Evolutionary conservation across 2,888 invertebrate species (phyloP).

Genomic region (Clostera curtula): DNA sequence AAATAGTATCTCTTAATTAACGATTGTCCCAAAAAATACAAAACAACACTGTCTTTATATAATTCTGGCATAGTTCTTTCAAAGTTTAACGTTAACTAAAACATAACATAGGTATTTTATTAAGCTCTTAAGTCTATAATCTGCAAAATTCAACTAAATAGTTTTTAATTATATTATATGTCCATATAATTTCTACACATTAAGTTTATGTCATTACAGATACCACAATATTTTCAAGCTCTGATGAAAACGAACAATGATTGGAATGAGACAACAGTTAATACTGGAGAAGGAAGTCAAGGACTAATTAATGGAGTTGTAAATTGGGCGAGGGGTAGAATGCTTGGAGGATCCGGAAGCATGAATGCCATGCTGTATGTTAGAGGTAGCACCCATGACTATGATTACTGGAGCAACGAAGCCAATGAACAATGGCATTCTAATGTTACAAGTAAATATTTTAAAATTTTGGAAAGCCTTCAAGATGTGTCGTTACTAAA

Average conservation of each 20-base stretch:
- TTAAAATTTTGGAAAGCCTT: slow-evolving; percentile 63
- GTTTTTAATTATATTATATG: slow-evolving; percentile 12
- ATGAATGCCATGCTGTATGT: background rate
- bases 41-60: too few species aligned
- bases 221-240: background rate
- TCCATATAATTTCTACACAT: background rate
- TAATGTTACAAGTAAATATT: slow-evolving; percentile 30
- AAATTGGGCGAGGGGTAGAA: background rate
- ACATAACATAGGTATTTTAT: too few species aligned
- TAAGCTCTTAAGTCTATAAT: too few species aligned
- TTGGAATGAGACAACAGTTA: background rate
- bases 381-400: background rate
- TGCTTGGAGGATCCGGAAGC: background rate
- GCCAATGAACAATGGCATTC: background rate
- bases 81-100: too few species aligned
- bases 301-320: background rate
- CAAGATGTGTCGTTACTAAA: slow-evolving; percentile 28
- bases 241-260: background rate
- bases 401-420: background rate
- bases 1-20: too few species aligned
- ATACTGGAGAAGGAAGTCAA: background rate
- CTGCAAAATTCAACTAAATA: too few species aligned
- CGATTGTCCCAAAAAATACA: too few species aligned
- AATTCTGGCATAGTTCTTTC: too few species aligned
- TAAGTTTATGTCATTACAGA: background rate